phyloP scores from a whole-genome alignment of 1,140 invertebrate species.

The Lepidurus arcticus region DNA sequence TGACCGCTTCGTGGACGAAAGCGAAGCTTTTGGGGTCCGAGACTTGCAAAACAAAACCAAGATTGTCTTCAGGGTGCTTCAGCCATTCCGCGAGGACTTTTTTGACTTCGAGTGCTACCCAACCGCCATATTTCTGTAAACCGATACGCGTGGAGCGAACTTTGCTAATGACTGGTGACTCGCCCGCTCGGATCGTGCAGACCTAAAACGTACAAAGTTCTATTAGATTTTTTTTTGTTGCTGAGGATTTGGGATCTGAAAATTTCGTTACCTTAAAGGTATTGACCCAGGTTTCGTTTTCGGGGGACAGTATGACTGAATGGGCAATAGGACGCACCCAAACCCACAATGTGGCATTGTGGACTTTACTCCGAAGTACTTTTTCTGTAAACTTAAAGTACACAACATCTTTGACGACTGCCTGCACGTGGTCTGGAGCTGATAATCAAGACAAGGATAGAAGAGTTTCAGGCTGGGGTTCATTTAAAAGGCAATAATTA shows the following conservation, averaged over 20 bases:
- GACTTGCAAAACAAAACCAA: constrained; percentile 66
- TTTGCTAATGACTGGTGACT: constrained; percentile 34
- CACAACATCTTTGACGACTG: constrained; percentile 39
- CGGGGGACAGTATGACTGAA: constrained; percentile 1
- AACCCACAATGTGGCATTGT: constrained; percentile 50
- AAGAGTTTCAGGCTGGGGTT: background rate
- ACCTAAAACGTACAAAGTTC: constrained; percentile 29
- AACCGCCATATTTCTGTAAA: constrained; percentile 50
- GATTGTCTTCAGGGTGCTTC: constrained; percentile 60
- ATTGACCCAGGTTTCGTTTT: constrained; percentile 18
- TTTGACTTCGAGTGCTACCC: constrained; percentile 68
- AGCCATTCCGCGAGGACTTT: constrained; percentile 69
- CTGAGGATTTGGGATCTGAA: background rate
- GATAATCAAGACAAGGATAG: constrained; percentile 38
- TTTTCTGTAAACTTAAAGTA: constrained; percentile 56
- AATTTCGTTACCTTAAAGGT: background rate
- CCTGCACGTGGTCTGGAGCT: constrained; percentile 48
- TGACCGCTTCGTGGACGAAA: constrained; percentile 8
- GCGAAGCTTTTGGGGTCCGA: constrained; percentile 22
- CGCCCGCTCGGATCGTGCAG: constrained; percentile 31
- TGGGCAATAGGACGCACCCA: constrained; percentile 44
- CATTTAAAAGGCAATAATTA: background rate
- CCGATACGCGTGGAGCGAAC: constrained; percentile 33
- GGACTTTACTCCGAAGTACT: constrained; percentile 48
- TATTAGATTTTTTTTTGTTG: background rate